Evolutionary conservation across 2,797 vertebrate genomes (phyloP), one percentile per base, ranked within the genome.

Genomic region (Anguilla anguilla): DNA sequence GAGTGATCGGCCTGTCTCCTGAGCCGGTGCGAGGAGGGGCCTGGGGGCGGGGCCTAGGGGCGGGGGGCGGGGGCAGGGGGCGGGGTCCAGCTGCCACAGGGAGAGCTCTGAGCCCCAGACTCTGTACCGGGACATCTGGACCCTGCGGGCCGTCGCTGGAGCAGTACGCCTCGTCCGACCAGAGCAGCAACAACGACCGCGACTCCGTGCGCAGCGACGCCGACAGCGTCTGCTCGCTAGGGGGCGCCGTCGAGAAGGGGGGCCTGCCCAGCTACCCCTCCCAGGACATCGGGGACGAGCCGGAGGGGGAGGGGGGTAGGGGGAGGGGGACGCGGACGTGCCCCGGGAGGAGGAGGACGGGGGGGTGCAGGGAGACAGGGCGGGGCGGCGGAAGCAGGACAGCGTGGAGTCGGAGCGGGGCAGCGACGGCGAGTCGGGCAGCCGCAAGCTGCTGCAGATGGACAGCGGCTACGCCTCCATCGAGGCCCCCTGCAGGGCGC

Each of bases 391-490:
- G 19, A 94, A 85, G 88, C 72, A 88, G 28, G 94, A 90, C 51
- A 94, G 94, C 0, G 79, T 90, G 43, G 93, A 93, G 0, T 91
- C 92, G 0, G 92, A 91, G 59, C 90, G 92, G 39, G 92, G 92
- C 17, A 87, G 89, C 2, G 97, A 98, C 0, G 92, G 94, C 0
- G 97, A 97, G 57, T 90, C 95, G 0, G 96, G 96, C 51, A 96
- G 96, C 0, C 96, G 98, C 1, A 98, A 99, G 91, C 96, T 99
- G 89, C 95, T 99, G 87, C 98, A 99, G 94, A 99, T 99, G 98
- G 98, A 99, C 96, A 99, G 98, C 0, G 98, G 98, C 84, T 99
- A 99, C 0, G 97, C 98, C 85, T 99, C 98, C 85, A 99, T 99
- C 2, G 98, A 99, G 93, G 98, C 97, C 0, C 98, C 98, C 1